Evolutionary conservation across 2,888 invertebrate genomes (phyloP), one percentile per base, ranked within the genome.

Genomic region (Tineola bisselliella): DNA sequence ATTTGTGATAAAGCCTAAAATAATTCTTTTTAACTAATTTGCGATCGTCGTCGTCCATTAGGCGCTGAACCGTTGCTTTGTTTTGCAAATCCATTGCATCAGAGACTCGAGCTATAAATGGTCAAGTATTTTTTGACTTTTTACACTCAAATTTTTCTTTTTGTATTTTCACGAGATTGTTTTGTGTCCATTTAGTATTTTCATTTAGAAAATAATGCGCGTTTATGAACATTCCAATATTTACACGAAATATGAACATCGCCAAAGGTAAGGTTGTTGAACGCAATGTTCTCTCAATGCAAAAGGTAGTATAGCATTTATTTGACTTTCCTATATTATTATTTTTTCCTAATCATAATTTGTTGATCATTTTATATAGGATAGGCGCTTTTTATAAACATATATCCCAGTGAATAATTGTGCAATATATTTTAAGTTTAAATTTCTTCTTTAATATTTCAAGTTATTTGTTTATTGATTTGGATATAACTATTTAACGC

Each of bases 121-220:
- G 88, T 88, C 88, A 87, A 86, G 84, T 79, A 84, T 87, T 87
- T 81, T 87, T 87, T 86, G 84, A 87, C 87, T 88, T 88, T 88
- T 88, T 88, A 88, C 88, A 84, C 88, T 88, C 88, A 87, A 87
- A 87, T 87, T 86, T 80, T 70, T 68, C 71, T 70, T 74, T 75
- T 65, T 65, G 66, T 43, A 11, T 8, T 19, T 61, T 68, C 72
- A 72, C 71, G 71, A 76, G 75, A 70, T 77, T 81, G 77, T 74
- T 75, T 71, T 77, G 73, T 71, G 65, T 67, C 68, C 67, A 68
- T 65, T 66, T 71, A 68, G 66, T 72, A 65, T 59, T 60, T 43
- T 54, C 44, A n/a, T 15, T 54, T 52, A 59, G 38, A 60, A 31
- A 71, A 74, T 63, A 62, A 73, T 81, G 84, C 84, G 83, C 80